Percentiles rank a stretch among this genome's conserved stretches.
Conservation (phyloP, 2,113 vertebrate species). For the Tenrec ecaudatus region DNA sequence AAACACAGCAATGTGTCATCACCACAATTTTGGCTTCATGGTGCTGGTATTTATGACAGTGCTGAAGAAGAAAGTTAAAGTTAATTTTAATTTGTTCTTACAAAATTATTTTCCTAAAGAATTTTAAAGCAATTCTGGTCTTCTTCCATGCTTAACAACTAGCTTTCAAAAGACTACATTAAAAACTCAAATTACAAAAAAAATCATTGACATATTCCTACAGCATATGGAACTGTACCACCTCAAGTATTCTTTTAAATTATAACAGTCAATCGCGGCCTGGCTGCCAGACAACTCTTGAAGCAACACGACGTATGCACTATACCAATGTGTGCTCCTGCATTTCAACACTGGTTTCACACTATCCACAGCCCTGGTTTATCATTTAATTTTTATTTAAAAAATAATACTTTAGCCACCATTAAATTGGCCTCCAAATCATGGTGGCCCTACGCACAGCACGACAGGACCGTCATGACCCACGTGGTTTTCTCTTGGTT, state of each 20-base stretch:
- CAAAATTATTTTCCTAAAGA: slow-evolving; percentile 78
- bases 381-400: slow-evolving; percentile 60
- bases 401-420: not conserved
- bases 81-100: slow-evolving; percentile 81
- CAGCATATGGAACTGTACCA: slow-evolving; percentile 82
- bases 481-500: not conserved
- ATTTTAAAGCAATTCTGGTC: slow-evolving; percentile 74
- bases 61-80: slow-evolving; percentile 79
- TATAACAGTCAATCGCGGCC: slow-evolving; percentile 78
- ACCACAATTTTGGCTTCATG: slow-evolving; percentile 68
- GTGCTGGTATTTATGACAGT: slow-evolving; percentile 77
- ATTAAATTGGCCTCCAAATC: not conserved
- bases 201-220: slow-evolving; percentile 82
- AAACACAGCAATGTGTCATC: slow-evolving; percentile 66
- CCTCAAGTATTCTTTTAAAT: slow-evolving; percentile 81
- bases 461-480: not conserved
- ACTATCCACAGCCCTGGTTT: slow-evolving; percentile 70
- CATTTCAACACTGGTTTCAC: slow-evolving; percentile 69
- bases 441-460: not conserved
- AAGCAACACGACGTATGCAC: slow-evolving; percentile 68
- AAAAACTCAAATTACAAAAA: slow-evolving; percentile 79
- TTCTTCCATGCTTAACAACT: slow-evolving; percentile 80
- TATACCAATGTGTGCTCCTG: slow-evolving; percentile 68
- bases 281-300: slow-evolving; percentile 79
- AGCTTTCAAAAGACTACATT: slow-evolving; percentile 82